Conservation (phyloP, 1,140 invertebrate species). For the Diploscapter pachys region DNA sequence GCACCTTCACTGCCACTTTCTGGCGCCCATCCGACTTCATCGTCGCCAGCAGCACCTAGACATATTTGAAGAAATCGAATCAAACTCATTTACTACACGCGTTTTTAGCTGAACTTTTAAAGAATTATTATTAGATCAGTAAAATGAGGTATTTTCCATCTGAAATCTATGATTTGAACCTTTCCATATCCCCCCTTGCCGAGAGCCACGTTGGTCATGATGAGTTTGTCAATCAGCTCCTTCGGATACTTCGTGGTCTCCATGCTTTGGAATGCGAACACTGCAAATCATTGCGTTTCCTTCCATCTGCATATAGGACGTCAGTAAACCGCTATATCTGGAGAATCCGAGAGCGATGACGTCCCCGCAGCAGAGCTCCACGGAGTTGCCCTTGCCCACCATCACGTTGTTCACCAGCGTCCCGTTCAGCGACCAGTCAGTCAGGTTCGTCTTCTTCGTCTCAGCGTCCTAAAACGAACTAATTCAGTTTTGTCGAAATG, state of each 20-base stretch:
- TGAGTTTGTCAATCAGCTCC: neutral
- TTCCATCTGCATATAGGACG: neutral
- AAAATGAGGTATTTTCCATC: no score
- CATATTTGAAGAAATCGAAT: neutral
- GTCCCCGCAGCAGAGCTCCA: neutral
- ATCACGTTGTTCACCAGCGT: neutral
- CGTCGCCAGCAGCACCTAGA: neutral
- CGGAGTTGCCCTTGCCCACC: neutral
- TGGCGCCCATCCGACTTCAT: neutral
- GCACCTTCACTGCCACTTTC: constrained; percentile 1
- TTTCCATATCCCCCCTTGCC: constrained; percentile 8
- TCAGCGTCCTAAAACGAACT: no score
- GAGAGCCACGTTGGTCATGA: constrained; percentile 1
- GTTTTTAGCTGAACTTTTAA: no score
- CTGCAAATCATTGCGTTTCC: neutral
- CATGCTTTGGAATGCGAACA: neutral
- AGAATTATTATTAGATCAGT: no score
- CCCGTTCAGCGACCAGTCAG: constrained; percentile 2
- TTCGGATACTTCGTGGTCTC: neutral
- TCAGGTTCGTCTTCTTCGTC: neutral
- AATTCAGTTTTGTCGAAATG: no score
- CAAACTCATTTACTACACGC: neutral
- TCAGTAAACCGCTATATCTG: neutral
- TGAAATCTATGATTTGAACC: neutral
- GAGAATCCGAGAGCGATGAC: neutral